Evolutionary conservation across 2,797 vertebrate species (phyloP), one percentile per base, ranked within the genome.

Genomic region (Tenualosa thibaudeaui): DNA sequence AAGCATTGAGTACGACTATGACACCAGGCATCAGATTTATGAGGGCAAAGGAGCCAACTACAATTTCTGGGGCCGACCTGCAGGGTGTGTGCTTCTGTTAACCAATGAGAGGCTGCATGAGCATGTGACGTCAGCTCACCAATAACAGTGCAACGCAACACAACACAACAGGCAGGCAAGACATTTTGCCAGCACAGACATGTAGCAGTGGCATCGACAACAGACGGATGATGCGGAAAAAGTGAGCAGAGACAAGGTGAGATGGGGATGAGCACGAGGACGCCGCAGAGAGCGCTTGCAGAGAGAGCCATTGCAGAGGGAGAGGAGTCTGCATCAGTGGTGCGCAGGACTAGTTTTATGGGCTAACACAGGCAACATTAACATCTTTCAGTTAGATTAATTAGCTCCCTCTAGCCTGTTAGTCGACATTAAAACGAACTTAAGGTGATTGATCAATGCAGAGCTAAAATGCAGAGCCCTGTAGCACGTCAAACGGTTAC

Each of bases 31-130:
- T n/a, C 60, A 65, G 60, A 65, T 10, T 9, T 26, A 10, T 10
- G 22, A 19, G 9, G n/a, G n/a, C 2, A 6, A n/a, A 26, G n/a
- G 60, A 9, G 22, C 60, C 60, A 93, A 91, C 81, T 94, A 94
- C 92, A 91, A 94, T 91, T 90, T 94, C 89, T 93, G 90, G 93
- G 91, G 93, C 88, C 87, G 92, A 90, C 91, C 94, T 46, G 92
- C 85, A 93, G 93, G 88, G 90, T 90, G 24, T 26, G 93, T 91
- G 92, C 93, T 95, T 95, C 92, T 93, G 90, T 90, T 92, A 94
- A 93, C 90, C 91, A 90, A 92, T 92, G 94, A 93, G 90, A 90
- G 93, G 83, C 83, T 84, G 71, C 86, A 84, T 85, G 87, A 89
- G 84, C 86, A 85, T 87, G 88, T 90, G 88, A 88, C 7, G 82